Evolutionary conservation across 2,888 invertebrate species (phyloP), one percentile per base, ranked within the genome.

Genomic region (Abrostola tripartita): DNA sequence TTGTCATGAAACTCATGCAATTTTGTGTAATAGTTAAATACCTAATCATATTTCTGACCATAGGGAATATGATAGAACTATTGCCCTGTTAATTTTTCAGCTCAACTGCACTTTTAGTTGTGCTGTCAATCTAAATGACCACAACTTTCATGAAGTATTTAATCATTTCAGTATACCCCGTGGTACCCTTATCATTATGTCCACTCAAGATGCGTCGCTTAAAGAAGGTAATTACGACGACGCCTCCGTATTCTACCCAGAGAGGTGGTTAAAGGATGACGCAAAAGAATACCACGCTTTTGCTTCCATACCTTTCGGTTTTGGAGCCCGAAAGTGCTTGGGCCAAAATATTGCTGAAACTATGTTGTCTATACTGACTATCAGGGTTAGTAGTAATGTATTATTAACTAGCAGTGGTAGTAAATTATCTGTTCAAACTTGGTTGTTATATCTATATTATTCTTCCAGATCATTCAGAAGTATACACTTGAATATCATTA

Each of bases 401-500:
- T 36, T 51, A 10, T 36, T n/a, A 41, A 41, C 41, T 41, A n/a
- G 6, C 12, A 2, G 2, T 44, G 24, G 24, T 24, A 24, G 24
- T 24, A 24, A 24, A 24, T 37, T 4, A 38, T 5, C 12, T 35
- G 40, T 49, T 8, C 0, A 49, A 38, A n/a, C n/a, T 6, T 2
- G 35, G 24, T 24, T 7, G 5, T 7, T 35, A 24, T 24, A 24
- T 4, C 24, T 24, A 24, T 24, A 24, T 24, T 24, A 24, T 37
- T 0, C 38, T 93, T 92, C 44, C 88, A 96, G 96, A 79, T 96
- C 61, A 72, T 96, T 58, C 94, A 95, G 72, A 95, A 95, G 80
- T 96, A 95, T 82, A 95, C 93, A 81, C 88, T 97, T 52, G 96
- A 96, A 80, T 96, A 96, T 81, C 96, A 96, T 80, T 96, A 96